A percentile compares a stretch with the other conserved stretches of the same genome.
phyloP scores from a whole-genome alignment of 2,797 vertebrate genomes.

The Lithobates sylvaticus region DNA sequence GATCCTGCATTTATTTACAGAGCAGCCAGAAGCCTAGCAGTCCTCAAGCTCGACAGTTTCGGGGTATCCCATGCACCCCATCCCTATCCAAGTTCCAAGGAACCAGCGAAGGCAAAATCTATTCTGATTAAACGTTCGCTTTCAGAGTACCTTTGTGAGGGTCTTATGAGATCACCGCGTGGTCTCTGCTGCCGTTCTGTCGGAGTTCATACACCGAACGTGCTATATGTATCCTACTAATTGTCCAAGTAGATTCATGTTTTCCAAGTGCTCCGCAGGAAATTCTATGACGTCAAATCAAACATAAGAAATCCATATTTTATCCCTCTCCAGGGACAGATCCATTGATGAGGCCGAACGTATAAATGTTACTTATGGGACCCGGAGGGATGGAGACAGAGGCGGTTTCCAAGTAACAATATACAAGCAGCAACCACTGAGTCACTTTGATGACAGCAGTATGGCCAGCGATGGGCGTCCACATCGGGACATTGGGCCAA shows the following conservation, averaged over 20 bases:
- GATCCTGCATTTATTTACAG: too few relatives aligned
- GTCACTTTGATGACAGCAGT: not conserved
- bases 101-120: too few relatives aligned
- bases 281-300: constrained; percentile 13
- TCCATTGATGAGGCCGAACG: not conserved
- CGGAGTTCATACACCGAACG: not conserved
- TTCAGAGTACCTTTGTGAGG: not conserved
- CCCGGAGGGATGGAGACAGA: not conserved
- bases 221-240: not conserved
- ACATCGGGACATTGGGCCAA: not conserved
- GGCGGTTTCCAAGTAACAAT: constrained; percentile 23
- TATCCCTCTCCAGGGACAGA: constrained; percentile 15
- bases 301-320: constrained; percentile 19
- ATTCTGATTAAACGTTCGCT: too few relatives aligned
- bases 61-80: too few relatives aligned
- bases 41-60: too few relatives aligned
- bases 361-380: not conserved
- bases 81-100: too few relatives aligned
- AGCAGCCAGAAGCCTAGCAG: too few relatives aligned
- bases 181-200: not conserved
- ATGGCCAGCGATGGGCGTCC: not conserved
- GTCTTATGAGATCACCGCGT: not conserved
- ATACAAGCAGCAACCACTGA: constrained; percentile 39
- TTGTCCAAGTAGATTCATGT: not conserved
- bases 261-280: constrained; percentile 7